These are phyloP conservation scores for Penaeus chinensis DNA, from an alignment of 1,140 invertebrate species.

Conservation along the genomic window DNA sequence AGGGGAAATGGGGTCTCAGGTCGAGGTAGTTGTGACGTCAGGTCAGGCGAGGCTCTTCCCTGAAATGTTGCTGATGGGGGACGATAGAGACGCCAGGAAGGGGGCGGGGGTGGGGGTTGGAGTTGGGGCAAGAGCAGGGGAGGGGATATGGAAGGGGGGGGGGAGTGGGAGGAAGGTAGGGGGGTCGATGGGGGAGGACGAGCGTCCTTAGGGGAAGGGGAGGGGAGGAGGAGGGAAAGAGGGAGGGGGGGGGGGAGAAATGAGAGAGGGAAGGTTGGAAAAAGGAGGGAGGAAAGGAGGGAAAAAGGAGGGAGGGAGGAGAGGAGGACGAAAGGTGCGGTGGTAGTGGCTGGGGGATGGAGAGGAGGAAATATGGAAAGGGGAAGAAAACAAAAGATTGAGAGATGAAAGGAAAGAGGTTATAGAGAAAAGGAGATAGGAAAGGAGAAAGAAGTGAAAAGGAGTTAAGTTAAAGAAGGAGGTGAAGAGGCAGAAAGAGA, in stretches of 20 bases:
- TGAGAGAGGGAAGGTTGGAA: no score
- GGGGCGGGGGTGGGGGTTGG: constrained; percentile 2
- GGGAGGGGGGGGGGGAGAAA: background rate
- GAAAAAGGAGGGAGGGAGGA: no score
- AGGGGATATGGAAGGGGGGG: background rate
- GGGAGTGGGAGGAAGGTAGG: background rate
- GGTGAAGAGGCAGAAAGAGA: no score
- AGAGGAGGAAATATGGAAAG: no score
- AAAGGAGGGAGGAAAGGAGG: no score
- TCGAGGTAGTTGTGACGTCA: constrained; percentile 42
- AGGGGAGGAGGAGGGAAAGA: background rate
- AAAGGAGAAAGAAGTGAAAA: no score
- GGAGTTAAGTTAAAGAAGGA: no score
- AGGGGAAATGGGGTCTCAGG: constrained; percentile 42
- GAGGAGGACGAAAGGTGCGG: no score
- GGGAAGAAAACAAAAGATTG: no score
- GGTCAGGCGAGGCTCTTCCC: constrained; percentile 26
- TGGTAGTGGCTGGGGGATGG: no score
- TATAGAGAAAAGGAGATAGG: no score
- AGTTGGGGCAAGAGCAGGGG: background rate
- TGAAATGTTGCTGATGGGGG: constrained; percentile 39
- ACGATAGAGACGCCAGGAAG: background rate
- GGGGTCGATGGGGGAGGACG: background rate
- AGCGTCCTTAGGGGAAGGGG: background rate
- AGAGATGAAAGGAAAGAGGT: no score